These are phyloP conservation scores for Opisthograptis luteolata DNA, from an alignment of 2,888 invertebrate genomes.

Conservation along the genomic window DNA sequence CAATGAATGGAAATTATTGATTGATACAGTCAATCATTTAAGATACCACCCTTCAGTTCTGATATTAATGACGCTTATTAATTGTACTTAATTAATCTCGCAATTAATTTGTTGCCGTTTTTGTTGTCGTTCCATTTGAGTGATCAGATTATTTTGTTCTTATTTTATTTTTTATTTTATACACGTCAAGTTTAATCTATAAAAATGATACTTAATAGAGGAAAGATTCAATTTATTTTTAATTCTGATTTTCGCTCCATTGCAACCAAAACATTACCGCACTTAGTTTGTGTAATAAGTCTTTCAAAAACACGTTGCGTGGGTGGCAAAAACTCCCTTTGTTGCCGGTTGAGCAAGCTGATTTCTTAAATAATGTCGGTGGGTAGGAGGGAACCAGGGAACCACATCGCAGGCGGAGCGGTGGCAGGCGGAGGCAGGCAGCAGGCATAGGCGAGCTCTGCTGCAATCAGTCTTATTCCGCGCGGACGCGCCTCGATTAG, in stretches of 20 bases:
- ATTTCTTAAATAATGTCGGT: slow-evolving; percentile 84
- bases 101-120: slow-evolving; percentile 38
- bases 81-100: slow-evolving; percentile 44
- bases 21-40: slow-evolving; percentile 61
- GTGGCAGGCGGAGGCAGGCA: slow-evolving; percentile 10
- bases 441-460: slow-evolving; percentile 77
- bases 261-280: slow-evolving; percentile 31
- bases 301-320: slow-evolving; percentile 69
- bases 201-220: not conserved
- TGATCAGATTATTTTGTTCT: slow-evolving; percentile 2
- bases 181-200: no score
- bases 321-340: slow-evolving; percentile 78
- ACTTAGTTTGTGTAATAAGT: slow-evolving; percentile 56
- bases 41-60: slow-evolving; percentile 48
- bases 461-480: slow-evolving; percentile 83
- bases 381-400: slow-evolving; percentile 65
- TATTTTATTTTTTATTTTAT: no score
- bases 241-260: not conserved
- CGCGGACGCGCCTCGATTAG: slow-evolving; percentile 83
- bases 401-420: slow-evolving; percentile 63
- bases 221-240: not conserved
- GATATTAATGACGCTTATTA: slow-evolving; percentile 49
- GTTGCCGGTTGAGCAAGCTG: slow-evolving; percentile 79
- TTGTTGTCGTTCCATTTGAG: slow-evolving; percentile 17
- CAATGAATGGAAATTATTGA: slow-evolving; percentile 62